Conservation (phyloP, 2,888 invertebrate genomes). For the Eupeodes latifasciatus region DNA sequence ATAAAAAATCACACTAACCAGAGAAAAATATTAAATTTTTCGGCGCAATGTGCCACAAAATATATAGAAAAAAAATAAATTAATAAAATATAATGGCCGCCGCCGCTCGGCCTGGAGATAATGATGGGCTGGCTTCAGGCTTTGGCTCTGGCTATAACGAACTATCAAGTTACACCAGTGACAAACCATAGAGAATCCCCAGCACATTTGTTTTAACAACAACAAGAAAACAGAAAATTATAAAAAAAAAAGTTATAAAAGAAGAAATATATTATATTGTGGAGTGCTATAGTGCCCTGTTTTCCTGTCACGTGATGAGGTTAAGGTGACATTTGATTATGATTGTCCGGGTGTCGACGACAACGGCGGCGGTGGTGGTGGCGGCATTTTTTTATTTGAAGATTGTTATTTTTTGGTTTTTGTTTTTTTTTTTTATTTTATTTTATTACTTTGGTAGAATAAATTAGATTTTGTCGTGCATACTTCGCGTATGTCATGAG, state of each 20-base stretch:
- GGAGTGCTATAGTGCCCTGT: slow-evolving; percentile 5
- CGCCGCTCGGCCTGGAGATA: neutral
- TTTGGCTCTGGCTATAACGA: slow-evolving; percentile 27
- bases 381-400: slow-evolving; percentile 69
- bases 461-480: slow-evolving; percentile 60
- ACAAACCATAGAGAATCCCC: slow-evolving; percentile 20
- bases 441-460: slow-evolving; percentile 71
- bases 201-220: neutral
- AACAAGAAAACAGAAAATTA: neutral
- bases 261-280: slow-evolving; percentile 4
- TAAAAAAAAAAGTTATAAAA: slow-evolving; percentile 29
- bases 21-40: slow-evolving; percentile 36
- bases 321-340: slow-evolving; percentile 74
- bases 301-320: slow-evolving; percentile 69
- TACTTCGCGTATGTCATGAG: slow-evolving; percentile 10
- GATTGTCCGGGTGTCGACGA: slow-evolving; percentile 56
- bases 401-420: slow-evolving; percentile 14
- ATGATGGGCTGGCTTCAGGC: neutral
- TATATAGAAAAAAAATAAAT: slow-evolving; percentile 1
- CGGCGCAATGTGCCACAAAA: slow-evolving; percentile 40
- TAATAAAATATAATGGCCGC: slow-evolving; percentile 46
- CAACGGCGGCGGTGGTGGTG: too few relatives aligned
- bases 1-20: slow-evolving; percentile 21
- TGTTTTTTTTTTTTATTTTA: neutral
- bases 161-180: slow-evolving; percentile 51